A percentile compares a stretch with the other conserved stretches of the same genome.
Evolutionary conservation across 2,888 invertebrate genomes (phyloP).

Genomic region (Lissonota sp.): DNA sequence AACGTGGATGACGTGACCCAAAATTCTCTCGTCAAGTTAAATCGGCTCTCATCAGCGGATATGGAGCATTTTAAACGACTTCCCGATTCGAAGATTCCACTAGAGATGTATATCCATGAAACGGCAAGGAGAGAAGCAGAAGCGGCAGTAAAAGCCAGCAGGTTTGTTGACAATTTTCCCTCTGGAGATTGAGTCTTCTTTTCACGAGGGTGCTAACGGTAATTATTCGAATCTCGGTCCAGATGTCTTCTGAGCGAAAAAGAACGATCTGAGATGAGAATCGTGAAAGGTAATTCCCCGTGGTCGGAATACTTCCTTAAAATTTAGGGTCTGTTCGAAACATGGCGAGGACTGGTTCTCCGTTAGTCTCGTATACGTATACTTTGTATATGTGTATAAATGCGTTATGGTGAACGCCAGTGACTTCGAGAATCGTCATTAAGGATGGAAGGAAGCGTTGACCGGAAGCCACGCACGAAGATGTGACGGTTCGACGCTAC

Average conservation of each 20-base stretch:
- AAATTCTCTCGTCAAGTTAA: conserved; percentile 27
- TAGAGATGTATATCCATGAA: conserved; percentile 5
- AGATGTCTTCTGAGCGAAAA: conserved; percentile 47
- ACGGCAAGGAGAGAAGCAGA: neutral
- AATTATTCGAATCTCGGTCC: conserved; percentile 44
- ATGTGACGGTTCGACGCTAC: conserved; percentile 77
- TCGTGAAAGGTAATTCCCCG: conserved; percentile 48
- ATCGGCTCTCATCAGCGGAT: conserved; percentile 33
- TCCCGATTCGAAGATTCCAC: conserved; percentile 34
- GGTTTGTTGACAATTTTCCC: conserved; percentile 39
- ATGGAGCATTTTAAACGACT: conserved; percentile 53
- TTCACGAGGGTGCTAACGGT: conserved; percentile 30
- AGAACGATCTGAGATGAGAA: conserved; percentile 33
- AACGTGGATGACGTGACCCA: conserved; percentile 12
- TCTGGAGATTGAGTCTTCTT: conserved; percentile 37
- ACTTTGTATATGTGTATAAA: conserved; percentile 10
- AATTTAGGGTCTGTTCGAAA: neutral
- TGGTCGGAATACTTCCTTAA: neutral
- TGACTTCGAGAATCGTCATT: conserved; percentile 71
- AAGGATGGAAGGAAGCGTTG: conserved; percentile 80
- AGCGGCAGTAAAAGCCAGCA: conserved; percentile 16
- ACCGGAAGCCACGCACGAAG: conserved; percentile 82
- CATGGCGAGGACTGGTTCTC: neutral
- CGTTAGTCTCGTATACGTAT: neutral
- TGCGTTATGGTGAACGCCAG: conserved; percentile 44